Evolutionary conservation across 2,888 invertebrate genomes (phyloP).

Genomic region (Macrosoma leucophasiata): DNA sequence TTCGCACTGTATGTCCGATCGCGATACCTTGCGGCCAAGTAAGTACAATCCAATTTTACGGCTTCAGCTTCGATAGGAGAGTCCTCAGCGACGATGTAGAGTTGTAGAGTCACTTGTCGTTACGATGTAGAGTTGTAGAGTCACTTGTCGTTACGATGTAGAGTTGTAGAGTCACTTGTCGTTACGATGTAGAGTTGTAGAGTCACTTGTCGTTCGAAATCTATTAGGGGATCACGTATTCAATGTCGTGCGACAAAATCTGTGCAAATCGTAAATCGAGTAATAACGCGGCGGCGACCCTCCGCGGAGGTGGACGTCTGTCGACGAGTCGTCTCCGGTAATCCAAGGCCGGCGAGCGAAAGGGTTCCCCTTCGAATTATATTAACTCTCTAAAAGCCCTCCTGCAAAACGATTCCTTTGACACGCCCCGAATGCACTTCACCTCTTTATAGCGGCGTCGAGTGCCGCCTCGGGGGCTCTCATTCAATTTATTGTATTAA

Average conservation of each 20-base stretch:
- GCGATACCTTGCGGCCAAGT: conserved; percentile 25
- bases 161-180: no score
- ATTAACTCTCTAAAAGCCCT: conserved; percentile 49
- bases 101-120: no score
- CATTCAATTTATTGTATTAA: conserved; percentile 30
- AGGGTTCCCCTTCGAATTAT: conserved; percentile 39
- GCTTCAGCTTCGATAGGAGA: no score
- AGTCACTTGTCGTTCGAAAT: no score
- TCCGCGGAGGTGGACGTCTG: conserved; percentile 3
- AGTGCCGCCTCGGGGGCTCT: conserved; percentile 19
- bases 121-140: no score
- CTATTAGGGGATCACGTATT: no score
- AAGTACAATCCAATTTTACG: no score
- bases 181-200: no score
- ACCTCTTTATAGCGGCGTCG: conserved; percentile 23
- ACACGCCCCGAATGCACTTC: conserved; percentile 38
- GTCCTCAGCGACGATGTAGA: no score
- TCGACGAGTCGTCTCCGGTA: conserved; percentile 1
- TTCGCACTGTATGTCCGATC: no score
- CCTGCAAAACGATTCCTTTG: conserved; percentile 49
- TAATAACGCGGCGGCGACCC: conserved; percentile 1
- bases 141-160: no score
- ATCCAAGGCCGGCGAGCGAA: conserved; percentile 23
- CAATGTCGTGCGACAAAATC: no score
- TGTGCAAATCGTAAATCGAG: conserved; percentile 7